A percentile compares a stretch with the other conserved stretches of the same genome.
Conservation (phyloP, 2,113 vertebrate species). For the Noturus placidus region DNA sequence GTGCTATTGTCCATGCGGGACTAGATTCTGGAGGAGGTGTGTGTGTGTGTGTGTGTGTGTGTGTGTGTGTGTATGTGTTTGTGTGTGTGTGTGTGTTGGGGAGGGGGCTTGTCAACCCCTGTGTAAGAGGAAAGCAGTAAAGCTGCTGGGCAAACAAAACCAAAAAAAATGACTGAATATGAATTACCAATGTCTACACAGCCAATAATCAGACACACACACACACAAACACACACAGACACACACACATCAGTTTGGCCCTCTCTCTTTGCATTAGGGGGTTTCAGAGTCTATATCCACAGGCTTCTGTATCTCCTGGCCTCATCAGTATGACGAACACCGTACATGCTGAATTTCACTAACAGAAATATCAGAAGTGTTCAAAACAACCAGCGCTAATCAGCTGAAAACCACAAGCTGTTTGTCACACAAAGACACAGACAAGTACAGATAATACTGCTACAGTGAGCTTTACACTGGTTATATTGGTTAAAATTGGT, state of each 20-base stretch:
- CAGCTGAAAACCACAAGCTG: not conserved
- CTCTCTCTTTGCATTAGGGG: conserved; percentile 22
- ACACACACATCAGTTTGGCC: conserved; percentile 16
- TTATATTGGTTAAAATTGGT: no score
- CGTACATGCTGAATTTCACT: not conserved
- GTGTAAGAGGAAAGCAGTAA: conserved; percentile 8
- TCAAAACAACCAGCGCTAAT: not conserved
- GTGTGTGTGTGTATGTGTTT: conserved; percentile 34
- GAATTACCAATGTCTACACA: conserved; percentile 42
- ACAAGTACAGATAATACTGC: not conserved
- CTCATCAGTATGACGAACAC: not conserved
- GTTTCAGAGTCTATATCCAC: conserved; percentile 49
- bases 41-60: not conserved
- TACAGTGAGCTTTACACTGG: no score
- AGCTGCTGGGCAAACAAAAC: conserved; percentile 41
- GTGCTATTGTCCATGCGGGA: conserved; percentile 30
- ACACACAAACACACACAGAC: conserved; percentile 24
- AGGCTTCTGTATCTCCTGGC: conserved; percentile 28
- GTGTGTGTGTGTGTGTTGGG: not conserved
- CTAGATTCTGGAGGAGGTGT: not conserved
- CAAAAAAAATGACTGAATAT: conserved; percentile 29
- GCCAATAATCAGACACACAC: conserved; percentile 35
- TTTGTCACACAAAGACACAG: not conserved
- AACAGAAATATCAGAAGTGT: not conserved
- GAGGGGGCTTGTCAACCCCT: conserved; percentile 29